A percentile compares a stretch with the other conserved stretches of the same genome.
These are phyloP conservation scores for Noctua fimbriata DNA, from an alignment of 2,888 invertebrate genomes.

Conservation along the genomic window DNA sequence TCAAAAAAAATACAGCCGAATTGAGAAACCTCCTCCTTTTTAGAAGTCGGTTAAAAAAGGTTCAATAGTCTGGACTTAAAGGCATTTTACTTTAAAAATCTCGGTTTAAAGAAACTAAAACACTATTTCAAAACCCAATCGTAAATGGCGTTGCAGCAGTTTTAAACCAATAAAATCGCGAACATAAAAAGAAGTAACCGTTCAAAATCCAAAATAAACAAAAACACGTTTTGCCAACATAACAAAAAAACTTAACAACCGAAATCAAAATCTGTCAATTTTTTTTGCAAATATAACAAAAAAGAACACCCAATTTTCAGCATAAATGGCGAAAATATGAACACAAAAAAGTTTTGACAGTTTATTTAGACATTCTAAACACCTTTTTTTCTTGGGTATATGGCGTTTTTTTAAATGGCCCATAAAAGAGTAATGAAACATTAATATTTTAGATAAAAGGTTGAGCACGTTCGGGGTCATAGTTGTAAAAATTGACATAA, in stretches of 20 bases:
- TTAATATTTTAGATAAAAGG: conserved; percentile 80
- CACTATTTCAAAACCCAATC: neutral
- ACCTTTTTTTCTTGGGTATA: conserved; percentile 49
- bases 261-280: conserved; percentile 17
- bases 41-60: neutral
- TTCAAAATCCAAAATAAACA: conserved; percentile 34
- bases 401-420: conserved; percentile 67
- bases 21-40: too few species aligned
- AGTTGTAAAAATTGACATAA: conserved; percentile 81
- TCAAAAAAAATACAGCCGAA: neutral
- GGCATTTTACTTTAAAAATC: neutral
- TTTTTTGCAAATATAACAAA: conserved; percentile 24
- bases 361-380: conserved; percentile 47
- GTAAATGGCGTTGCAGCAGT: neutral
- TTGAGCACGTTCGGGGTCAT: conserved; percentile 70
- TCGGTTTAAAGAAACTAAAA: neutral
- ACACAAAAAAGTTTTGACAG: conserved; percentile 34
- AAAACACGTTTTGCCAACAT: conserved; percentile 9
- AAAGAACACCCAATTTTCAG: conserved; percentile 6
- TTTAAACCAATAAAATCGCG: neutral
- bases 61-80: neutral
- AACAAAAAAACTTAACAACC: conserved; percentile 41
- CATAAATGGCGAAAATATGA: conserved; percentile 10
- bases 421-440: conserved; percentile 76
- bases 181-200: neutral